Conservation (phyloP, 2,888 invertebrate species). For the Vandiemenella viatica region DNA sequence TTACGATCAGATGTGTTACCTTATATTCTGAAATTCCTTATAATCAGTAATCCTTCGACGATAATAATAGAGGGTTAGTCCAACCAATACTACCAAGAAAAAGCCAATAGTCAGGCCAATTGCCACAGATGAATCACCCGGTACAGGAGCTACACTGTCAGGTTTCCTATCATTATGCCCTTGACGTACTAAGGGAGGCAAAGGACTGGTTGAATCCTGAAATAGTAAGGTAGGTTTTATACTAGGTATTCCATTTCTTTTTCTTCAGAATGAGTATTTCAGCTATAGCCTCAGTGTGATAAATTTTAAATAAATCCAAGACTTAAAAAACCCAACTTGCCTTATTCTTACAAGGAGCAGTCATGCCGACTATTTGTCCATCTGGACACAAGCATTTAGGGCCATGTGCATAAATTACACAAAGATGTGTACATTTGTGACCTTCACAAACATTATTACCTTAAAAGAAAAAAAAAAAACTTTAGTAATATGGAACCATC, state of each 20-base stretch:
- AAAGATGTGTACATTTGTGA: slow-evolving; percentile 42
- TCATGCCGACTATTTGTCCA: slow-evolving; percentile 29
- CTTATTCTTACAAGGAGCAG: slow-evolving; percentile 24
- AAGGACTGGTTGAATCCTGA: no score
- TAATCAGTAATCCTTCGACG: not conserved
- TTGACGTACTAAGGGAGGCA: no score
- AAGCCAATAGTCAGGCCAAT: not conserved
- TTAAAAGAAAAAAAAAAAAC: slow-evolving; percentile 13
- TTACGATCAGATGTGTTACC: not conserved
- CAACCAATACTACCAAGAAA: not conserved
- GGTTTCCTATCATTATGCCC: no score
- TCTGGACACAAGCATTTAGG: slow-evolving; percentile 41
- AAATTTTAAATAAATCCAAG: not conserved
- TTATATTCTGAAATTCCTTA: not conserved
- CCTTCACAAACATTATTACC: slow-evolving; percentile 35
- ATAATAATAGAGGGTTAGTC: not conserved
- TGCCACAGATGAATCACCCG: not conserved
- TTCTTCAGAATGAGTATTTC: no score
- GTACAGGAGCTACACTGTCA: not conserved
- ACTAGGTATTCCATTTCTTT: no score
- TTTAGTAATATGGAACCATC: not conserved
- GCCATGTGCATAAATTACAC: slow-evolving; percentile 35
- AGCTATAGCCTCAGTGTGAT: no score
- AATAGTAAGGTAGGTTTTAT: no score
- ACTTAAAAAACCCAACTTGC: not conserved